Evolutionary conservation across 2,888 invertebrate genomes (phyloP), one percentile per base, ranked within the genome.

Genomic region (Lobophora halterata): DNA sequence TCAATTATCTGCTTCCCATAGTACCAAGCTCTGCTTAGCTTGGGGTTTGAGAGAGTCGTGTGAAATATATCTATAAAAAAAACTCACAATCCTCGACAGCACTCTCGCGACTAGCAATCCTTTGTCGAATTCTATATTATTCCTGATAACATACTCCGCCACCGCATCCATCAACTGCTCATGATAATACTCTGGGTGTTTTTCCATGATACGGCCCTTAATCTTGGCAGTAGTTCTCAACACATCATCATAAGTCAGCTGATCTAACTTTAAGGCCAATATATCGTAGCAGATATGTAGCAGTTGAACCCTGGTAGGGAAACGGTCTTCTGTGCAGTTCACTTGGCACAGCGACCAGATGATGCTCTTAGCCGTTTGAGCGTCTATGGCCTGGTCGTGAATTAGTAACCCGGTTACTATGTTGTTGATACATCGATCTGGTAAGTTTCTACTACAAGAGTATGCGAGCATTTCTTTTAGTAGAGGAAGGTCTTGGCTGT

Each of bases 91-190:
- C 62, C 89, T 81, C 2, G 87, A 80, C 26, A 90, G 67, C 46
- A 90, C 87, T 34, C 88, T 80, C 1, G 90, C 74, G 4, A 90
- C 57, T 30, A 87, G 77, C 18, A 89, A 49, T 0, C 77, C 80
- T 24, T 83, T 74, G 17, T 86, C 79, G 50, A 90, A 90, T n/a
- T 77, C 85, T 6, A 89, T 51, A 33, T 89, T 65, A n/a, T 88
- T 78, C 21, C 81, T 71, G 9, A 91, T 75, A 8, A 89, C 73
- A 52, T 86, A 88, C 27, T 83, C 79, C 3, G 88, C 89, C 20
- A 89, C 79, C 1, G 83, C 79, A 53, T 92, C 90, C 57, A 91
- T 72, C 49, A 92, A 79, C 32, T 85, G 82, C 53, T 91, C 91
- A 50, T 91, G 88, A 53, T 92, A 93, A 61, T 89, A 92, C 63